Base-by-base conservation (phyloP, 1,140 invertebrate species). In the Drosophila hydei region DNA sequence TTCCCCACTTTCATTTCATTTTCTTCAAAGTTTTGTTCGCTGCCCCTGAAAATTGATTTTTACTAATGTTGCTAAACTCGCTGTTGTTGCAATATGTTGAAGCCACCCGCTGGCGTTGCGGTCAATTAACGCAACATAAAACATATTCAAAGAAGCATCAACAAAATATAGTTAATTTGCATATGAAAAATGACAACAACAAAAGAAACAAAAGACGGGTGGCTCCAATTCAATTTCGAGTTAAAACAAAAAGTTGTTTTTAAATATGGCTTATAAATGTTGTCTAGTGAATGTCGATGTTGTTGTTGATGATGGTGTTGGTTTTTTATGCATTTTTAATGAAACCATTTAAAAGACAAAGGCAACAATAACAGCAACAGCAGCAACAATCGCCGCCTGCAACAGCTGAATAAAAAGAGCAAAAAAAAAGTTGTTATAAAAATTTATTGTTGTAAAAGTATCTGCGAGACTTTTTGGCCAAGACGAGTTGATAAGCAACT, bases 281-380 rank as follows among this genome's bases (percentile, higher is more conserved):
- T 54, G 36, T 58, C 65, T 69, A 72, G 73, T 72, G 73, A 75
- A 75, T 72, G 61, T 56, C 60, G 67, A 63, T 56, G 52, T 5
- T 61, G 27, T 25, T 5, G 45, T 51, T 42, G 59, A 40, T 23
- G 61, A 63, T 51, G 72, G 42, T 51, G 73, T 74, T 56, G 19
- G 60, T 79, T 19, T 45, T 74, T 84, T 80, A 80, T 87, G 77
- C 70, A 87, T 87, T 75, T 77, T 77, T 85, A 87, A 87, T 81
- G 77, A 88, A 87, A 88, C 56, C 71, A 81, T 87, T 85, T 88
- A 75, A 63, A 65, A 56, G 30, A 54, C 55, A 52, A 56, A 19
- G 52, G 60, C 59, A 65, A 54, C 55, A 52, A 56, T 16, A 56
- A 63, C 59, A 65, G 23, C 51, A 56, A 36, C 45, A 70, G 50